These are phyloP conservation scores for Imbricaverruca yamaguchii DNA, from an alignment of 2,888 invertebrate species.

Conservation along the genomic window DNA sequence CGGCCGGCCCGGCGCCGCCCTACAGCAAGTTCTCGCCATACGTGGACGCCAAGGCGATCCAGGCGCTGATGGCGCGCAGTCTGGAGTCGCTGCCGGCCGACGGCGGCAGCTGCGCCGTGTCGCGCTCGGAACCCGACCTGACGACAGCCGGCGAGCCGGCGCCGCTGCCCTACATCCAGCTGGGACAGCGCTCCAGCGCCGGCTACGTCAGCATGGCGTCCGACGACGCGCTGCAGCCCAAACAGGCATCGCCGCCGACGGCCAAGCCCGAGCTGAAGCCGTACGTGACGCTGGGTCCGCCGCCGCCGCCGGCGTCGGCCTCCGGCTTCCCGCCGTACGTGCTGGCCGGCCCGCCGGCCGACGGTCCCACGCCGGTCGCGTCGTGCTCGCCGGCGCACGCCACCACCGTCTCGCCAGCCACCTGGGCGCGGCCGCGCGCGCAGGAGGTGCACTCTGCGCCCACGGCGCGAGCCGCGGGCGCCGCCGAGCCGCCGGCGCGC, in stretches of 20 bases:
- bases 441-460: background rate
- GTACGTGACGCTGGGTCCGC: conserved; percentile 1
- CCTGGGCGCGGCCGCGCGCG: background rate
- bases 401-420: background rate
- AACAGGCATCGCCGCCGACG: background rate
- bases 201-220: conserved; percentile 15
- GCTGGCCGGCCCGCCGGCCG: conserved; percentile 10
- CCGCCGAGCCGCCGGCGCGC: background rate
- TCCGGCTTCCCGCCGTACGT: conserved; percentile 17
- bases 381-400: background rate
- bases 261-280: background rate
- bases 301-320: conserved; percentile 1
- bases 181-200: background rate
- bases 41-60: conserved; percentile 13
- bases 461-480: background rate
- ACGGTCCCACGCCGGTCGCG: background rate
- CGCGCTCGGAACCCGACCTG: conserved; percentile 12
- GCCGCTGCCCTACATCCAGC: background rate
- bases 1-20: background rate
- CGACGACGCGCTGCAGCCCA: background rate
- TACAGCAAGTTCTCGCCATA: conserved; percentile 14
- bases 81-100: background rate
- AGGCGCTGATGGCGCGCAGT: conserved; percentile 17
- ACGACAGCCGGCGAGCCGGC: background rate
- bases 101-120: background rate